Conservation (phyloP, 2,797 vertebrate genomes). For the Hirundo rustica region DNA sequence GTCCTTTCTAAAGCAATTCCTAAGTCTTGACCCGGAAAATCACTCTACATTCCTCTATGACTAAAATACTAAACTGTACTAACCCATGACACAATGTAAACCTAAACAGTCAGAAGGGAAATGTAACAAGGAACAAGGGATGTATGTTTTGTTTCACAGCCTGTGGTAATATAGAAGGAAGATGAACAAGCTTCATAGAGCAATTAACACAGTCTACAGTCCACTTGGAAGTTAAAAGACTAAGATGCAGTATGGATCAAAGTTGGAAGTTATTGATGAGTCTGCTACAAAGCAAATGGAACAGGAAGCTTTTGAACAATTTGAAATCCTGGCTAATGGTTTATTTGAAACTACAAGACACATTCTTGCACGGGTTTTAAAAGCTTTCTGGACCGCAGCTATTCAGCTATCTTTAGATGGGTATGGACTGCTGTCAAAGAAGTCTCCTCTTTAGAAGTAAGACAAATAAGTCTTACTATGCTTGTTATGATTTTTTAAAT, state of each 20-base stretch:
- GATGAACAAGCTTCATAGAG: not conserved
- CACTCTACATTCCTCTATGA: no score
- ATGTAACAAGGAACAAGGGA: not conserved
- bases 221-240: not conserved
- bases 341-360: not conserved
- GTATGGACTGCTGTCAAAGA: not conserved
- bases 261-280: not conserved
- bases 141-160: not conserved
- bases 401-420: not conserved
- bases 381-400: not conserved
- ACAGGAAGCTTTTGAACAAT: not conserved
- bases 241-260: not conserved
- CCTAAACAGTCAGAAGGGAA: not conserved
- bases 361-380: not conserved
- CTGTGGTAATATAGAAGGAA: not conserved
- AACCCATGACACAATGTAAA: not conserved
- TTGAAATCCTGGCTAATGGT: not conserved
- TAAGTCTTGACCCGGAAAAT: no score
- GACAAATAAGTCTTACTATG: not conserved
- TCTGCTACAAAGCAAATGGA: not conserved
- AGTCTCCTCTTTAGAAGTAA: not conserved
- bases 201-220: not conserved
- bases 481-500: constrained; percentile 19
- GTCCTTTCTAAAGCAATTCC: no score
- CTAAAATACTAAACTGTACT: no score